These are phyloP conservation scores for Eulemur coronatus DNA, from an alignment of 2,797 vertebrate species.

Conservation along the genomic window DNA sequence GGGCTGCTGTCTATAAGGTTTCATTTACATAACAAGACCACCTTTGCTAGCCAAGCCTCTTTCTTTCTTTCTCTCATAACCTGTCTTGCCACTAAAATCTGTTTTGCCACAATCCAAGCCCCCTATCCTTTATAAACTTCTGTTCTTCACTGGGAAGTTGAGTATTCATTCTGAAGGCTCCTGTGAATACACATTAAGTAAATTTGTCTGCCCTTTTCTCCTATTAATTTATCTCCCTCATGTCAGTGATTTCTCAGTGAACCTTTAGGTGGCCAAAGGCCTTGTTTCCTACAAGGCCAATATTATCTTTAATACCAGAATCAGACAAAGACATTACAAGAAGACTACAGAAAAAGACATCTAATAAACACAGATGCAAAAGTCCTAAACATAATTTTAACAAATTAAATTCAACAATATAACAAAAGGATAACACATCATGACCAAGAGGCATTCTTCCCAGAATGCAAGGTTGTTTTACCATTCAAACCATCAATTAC, in stretches of 20 bases:
- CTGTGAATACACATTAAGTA: neutral
- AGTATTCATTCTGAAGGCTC: neutral
- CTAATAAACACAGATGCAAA: neutral
- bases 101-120: neutral
- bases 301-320: neutral
- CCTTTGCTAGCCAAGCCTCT: neutral
- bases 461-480: neutral
- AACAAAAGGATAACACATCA: too few species aligned
- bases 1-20: neutral
- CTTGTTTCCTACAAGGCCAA: neutral
- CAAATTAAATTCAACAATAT: neutral
- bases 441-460: neutral
- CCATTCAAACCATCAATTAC: neutral
- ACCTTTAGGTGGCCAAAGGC: too few species aligned
- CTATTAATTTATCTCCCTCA: neutral
- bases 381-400: neutral
- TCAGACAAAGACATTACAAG: neutral
- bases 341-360: neutral
- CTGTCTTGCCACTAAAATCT: neutral
- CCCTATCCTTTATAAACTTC: neutral
- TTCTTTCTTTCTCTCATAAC: neutral
- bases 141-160: neutral
- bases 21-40: neutral
- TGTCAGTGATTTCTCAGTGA: neutral
- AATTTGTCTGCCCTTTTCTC: neutral